Evolutionary conservation across 1,140 invertebrate species (phyloP).

Genomic region (Lepidostoma basale): DNA sequence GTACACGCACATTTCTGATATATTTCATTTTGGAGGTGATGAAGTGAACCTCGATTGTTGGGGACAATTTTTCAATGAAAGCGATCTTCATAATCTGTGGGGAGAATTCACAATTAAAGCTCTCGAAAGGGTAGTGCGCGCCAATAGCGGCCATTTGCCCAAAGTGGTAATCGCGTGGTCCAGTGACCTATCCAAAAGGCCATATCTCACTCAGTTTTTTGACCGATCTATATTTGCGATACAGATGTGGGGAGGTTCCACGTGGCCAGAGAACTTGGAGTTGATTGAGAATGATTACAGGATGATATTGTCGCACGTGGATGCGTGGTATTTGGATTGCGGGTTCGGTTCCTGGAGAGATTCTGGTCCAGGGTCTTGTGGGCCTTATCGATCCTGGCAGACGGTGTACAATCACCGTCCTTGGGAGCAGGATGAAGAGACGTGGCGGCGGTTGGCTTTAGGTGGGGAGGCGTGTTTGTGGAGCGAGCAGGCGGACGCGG

Average conservation of each 20-base stretch:
- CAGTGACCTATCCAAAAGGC: conserved; percentile 75
- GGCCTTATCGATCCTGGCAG: conserved; percentile 83
- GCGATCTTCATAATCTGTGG: conserved; percentile 78
- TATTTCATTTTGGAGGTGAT: conserved; percentile 84
- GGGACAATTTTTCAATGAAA: conserved; percentile 74
- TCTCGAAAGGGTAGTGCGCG: conserved; percentile 65
- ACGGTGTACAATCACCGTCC: conserved; percentile 81
- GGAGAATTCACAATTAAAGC: conserved; percentile 74
- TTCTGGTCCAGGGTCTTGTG: conserved; percentile 70
- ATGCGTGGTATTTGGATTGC: conserved; percentile 86
- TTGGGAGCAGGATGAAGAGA: conserved; percentile 64
- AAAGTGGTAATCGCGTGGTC: conserved; percentile 78
- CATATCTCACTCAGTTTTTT: conserved; percentile 68
- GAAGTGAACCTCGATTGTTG: conserved; percentile 81
- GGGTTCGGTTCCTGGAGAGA: conserved; percentile 82
- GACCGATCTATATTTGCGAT: conserved; percentile 62
- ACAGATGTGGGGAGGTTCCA: conserved; percentile 79
- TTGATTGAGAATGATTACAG: conserved; percentile 75
- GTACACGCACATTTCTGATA: conserved; percentile 67
- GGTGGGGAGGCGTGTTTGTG: conserved; percentile 77
- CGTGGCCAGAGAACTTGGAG: conserved; percentile 76
- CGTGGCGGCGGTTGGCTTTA: conserved; percentile 70
- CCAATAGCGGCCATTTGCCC: conserved; percentile 68
- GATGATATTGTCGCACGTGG: conserved; percentile 81
- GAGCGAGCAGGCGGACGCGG: conserved; percentile 70